phyloP scores from a whole-genome alignment of 2,888 invertebrate species.

The Mythimna albipuncta region DNA sequence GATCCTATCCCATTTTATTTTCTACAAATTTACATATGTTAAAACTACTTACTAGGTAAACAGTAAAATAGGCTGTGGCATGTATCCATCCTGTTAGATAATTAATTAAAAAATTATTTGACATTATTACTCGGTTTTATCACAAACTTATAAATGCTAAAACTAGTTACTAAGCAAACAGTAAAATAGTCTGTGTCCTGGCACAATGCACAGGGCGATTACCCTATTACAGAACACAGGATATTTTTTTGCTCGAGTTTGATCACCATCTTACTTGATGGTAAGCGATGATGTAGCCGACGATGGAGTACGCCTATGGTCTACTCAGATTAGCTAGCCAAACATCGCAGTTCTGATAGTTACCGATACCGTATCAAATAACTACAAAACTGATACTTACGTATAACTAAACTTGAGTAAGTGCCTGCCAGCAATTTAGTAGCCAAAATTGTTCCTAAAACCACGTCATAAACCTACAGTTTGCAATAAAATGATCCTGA shows the following conservation, averaged over 20 bases:
- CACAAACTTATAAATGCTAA: neutral
- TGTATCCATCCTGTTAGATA: neutral
- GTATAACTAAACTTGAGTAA: neutral
- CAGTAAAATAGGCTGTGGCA: neutral
- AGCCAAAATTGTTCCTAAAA: neutral
- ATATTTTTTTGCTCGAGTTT: no score
- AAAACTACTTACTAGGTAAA: neutral
- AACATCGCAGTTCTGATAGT: neutral
- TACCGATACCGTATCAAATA: neutral
- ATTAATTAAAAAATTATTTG: no score
- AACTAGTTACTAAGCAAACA: neutral
- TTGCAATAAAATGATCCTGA: conserved; percentile 37
- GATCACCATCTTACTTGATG: no score
- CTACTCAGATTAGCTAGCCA: neutral
- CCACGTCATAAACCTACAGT: conserved; percentile 37
- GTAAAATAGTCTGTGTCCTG: neutral
- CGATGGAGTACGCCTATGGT: no score
- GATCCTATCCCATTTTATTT: no score
- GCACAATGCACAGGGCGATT: no score
- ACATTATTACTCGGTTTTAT: no score
- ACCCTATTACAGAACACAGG: no score
- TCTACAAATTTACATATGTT: neutral
- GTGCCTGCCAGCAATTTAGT: neutral
- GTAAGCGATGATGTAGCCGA: no score
- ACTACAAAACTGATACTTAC: neutral